Percentiles rank a stretch among this genome's conserved stretches.
Evolutionary conservation across 1,140 invertebrate species (phyloP).

Genomic region (Popillia japonica): DNA sequence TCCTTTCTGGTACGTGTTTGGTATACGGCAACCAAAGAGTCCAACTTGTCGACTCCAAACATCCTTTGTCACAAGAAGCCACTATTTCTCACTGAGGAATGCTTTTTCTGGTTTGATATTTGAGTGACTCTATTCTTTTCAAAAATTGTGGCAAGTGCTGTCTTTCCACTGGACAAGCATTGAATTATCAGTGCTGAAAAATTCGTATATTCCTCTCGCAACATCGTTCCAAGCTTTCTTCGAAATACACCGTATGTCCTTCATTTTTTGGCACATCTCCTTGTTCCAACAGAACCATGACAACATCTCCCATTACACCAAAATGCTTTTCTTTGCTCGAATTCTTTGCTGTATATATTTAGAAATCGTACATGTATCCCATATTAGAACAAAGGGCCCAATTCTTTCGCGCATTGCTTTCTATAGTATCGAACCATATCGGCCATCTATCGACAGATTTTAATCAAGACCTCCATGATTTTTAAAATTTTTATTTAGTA

Average conservation of each 20-base stretch:
- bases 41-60: conserved; percentile 56
- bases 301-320: conserved; percentile 22
- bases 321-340: conserved; percentile 13
- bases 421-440: too few species aligned
- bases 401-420: too few species aligned
- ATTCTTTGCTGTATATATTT: too few species aligned
- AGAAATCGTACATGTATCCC: too few species aligned
- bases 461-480: too few species aligned
- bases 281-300: conserved; percentile 23
- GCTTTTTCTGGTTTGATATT: not conserved
- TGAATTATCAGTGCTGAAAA: conserved; percentile 38
- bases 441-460: too few species aligned
- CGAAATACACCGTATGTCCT: conserved; percentile 43
- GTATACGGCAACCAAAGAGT: conserved; percentile 47
- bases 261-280: conserved; percentile 38
- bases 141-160: conserved; percentile 42
- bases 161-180: conserved; percentile 40
- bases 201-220: conserved; percentile 38
- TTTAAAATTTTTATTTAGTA: too few species aligned
- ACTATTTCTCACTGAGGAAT: conserved; percentile 44
- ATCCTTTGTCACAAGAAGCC: conserved; percentile 55
- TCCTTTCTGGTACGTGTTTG: too few species aligned
- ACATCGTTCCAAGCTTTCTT: conserved; percentile 21
- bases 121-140: conserved; percentile 21
- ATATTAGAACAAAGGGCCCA: too few species aligned